Evolutionary conservation across 2,888 invertebrate genomes (phyloP).

Genomic region (Drosophila meridiana): DNA sequence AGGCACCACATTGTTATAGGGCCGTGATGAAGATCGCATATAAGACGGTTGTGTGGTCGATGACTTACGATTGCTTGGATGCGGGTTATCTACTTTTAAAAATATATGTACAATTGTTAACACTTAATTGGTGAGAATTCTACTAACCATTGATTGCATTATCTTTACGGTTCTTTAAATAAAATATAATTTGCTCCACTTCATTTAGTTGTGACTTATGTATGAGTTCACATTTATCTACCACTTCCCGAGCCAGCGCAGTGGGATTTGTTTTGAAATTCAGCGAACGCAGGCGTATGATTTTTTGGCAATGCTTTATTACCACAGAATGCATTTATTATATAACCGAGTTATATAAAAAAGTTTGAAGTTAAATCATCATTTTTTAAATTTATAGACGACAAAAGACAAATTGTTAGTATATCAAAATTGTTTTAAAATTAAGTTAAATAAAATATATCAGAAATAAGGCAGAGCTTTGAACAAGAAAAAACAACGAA

Average conservation of each 20-base stretch:
- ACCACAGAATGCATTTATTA: background rate
- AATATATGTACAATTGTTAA: background rate
- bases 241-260: slow-evolving; percentile 92
- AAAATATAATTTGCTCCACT: slow-evolving; percentile 94
- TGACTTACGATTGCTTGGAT: slow-evolving; percentile 79
- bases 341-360: background rate
- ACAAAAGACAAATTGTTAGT: background rate
- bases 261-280: slow-evolving; percentile 92
- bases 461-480: background rate
- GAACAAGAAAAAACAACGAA: background rate
- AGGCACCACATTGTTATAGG: slow-evolving; percentile 11
- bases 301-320: slow-evolving; percentile 90
- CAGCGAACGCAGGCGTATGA: slow-evolving; percentile 92
- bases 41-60: slow-evolving; percentile 68
- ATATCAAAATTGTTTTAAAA: background rate
- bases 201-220: slow-evolving; percentile 92
- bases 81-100: slow-evolving; percentile 72
- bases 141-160: slow-evolving; percentile 59
- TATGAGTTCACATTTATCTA: slow-evolving; percentile 94
- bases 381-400: background rate
- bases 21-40: slow-evolving; percentile 67
- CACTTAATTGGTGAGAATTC: background rate
- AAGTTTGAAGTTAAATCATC: background rate
- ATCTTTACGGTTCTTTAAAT: slow-evolving; percentile 92
- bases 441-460: background rate